phyloP scores from a whole-genome alignment of 2,888 invertebrate genomes.

The Proisotoma minuta region DNA sequence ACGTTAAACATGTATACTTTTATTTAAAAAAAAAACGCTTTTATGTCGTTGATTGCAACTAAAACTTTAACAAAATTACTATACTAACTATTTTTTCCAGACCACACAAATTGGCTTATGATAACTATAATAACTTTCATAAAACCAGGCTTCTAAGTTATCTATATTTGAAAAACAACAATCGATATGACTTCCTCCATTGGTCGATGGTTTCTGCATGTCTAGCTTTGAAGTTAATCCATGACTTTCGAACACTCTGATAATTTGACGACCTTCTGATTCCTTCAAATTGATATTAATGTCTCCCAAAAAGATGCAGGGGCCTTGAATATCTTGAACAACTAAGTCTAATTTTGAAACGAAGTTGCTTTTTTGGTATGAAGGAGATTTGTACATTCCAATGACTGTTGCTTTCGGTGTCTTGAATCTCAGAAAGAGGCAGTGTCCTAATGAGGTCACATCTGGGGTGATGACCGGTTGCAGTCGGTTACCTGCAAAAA shows the following conservation, averaged over 20 bases:
- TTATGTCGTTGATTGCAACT: too few species aligned
- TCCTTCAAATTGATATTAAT: conserved; percentile 1
- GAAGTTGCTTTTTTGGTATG: not conserved
- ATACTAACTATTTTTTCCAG: too few species aligned
- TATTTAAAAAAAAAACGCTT: too few species aligned
- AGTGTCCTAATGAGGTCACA: not conserved
- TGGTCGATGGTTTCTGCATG: not conserved
- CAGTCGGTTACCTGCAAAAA: not conserved
- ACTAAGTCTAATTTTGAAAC: not conserved
- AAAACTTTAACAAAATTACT: too few species aligned
- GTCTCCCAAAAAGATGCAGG: conserved; percentile 2
- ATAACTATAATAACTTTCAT: conserved; percentile 18
- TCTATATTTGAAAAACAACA: conserved; percentile 7
- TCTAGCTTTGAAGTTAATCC: not conserved
- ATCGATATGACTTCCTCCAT: conserved; percentile 3
- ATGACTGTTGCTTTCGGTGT: not conserved
- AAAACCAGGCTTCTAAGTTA: not conserved
- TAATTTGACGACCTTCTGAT: not conserved
- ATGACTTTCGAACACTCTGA: not conserved
- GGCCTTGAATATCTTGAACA: not conserved
- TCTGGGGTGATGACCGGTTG: not conserved
- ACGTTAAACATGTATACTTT: too few species aligned
- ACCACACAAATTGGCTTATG: conserved; percentile 16
- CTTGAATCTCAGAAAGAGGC: not conserved
- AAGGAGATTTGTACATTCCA: conserved; percentile 6